Percentiles rank a stretch among this genome's conserved stretches.
These are phyloP conservation scores for Syngnathus typhle DNA, from an alignment of 2,113 vertebrate species.

Conservation along the genomic window DNA sequence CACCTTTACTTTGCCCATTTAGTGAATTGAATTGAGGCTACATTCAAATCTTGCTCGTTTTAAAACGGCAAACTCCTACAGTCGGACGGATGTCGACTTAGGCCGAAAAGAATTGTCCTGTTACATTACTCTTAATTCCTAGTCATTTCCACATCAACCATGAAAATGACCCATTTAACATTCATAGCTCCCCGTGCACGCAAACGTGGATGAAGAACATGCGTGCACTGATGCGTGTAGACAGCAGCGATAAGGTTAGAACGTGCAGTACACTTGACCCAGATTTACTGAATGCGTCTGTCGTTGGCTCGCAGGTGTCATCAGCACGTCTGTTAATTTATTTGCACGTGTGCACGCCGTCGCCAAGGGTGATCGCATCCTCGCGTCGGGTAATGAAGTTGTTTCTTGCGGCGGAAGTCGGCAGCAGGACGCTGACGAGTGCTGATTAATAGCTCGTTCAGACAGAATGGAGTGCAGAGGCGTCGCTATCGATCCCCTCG, in stretches of 20 bases:
- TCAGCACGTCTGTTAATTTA: constrained; percentile 15
- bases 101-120: too few relatives aligned
- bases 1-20: neutral
- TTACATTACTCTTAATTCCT: too few relatives aligned
- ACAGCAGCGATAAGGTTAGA: constrained; percentile 7
- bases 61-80: too few relatives aligned
- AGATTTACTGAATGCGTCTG: constrained; percentile 36
- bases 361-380: constrained; percentile 3
- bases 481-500: constrained; percentile 46
- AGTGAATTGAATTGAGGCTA: too few relatives aligned
- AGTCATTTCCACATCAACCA: too few relatives aligned
- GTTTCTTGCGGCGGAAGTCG: constrained; percentile 15
- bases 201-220: constrained; percentile 19
- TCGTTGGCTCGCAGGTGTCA: constrained; percentile 43
- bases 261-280: constrained; percentile 39
- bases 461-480: constrained; percentile 33
- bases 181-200: constrained; percentile 15
- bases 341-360: neutral
- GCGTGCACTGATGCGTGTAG: neutral
- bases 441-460: constrained; percentile 36
- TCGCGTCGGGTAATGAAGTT: constrained; percentile 21
- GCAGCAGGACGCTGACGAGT: constrained; percentile 9
- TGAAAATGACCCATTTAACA: constrained; percentile 5
- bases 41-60: too few relatives aligned
- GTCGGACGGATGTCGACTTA: too few relatives aligned